These are phyloP conservation scores for Sipha maydis DNA, from an alignment of 2,888 invertebrate genomes.

Conservation along the genomic window DNA sequence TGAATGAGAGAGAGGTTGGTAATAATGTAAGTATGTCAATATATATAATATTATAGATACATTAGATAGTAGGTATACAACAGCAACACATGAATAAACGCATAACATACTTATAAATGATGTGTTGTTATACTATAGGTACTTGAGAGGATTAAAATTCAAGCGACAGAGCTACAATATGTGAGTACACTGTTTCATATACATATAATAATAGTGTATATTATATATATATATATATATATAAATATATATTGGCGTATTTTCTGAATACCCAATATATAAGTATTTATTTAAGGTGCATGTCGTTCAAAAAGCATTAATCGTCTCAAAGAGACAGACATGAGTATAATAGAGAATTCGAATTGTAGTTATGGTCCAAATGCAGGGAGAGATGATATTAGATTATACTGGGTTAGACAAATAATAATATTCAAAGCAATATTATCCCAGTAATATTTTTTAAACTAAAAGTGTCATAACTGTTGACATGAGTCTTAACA, in stretches of 20 bases:
- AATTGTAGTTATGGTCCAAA: constrained; percentile 1
- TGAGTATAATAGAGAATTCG: constrained; percentile 3
- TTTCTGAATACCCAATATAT: constrained; percentile 6
- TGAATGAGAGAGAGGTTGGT: background rate
- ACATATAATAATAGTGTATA: background rate
- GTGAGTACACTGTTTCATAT: background rate
- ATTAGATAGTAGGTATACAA: constrained; percentile 3
- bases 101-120: constrained; percentile 21
- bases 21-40: background rate
- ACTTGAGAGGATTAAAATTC: constrained; percentile 47
- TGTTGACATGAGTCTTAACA: background rate
- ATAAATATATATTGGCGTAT: background rate
- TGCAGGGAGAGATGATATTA: background rate
- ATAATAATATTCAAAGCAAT: constrained; percentile 37
- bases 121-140: constrained; percentile 21
- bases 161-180: constrained; percentile 45
- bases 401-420: background rate
- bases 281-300: background rate
- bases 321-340: background rate
- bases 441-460: background rate
- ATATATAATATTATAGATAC: background rate
- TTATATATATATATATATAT: background rate
- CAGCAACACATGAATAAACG: background rate
- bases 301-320: constrained; percentile 30
- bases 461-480: constrained; percentile 20